Evolutionary conservation across 2,888 invertebrate genomes (phyloP), one percentile per base, ranked within the genome.

Genomic region (Pyrochroa serraticornis): DNA sequence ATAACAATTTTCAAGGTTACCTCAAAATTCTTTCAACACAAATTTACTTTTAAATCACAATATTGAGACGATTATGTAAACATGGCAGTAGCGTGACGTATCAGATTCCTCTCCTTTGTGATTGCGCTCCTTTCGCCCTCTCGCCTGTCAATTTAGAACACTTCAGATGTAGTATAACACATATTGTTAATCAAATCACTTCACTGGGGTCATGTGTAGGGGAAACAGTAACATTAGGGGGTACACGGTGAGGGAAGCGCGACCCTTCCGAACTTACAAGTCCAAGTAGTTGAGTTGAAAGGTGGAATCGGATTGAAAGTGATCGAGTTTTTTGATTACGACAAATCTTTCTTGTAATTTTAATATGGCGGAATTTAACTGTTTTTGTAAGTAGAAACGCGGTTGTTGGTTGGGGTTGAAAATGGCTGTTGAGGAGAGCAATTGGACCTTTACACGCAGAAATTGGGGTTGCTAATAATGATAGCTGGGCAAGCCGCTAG

Each of bases 101-200:
- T 32, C 22, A 43, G 43, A 32, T 32, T 39, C 7, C 22, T 2
- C 12, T 39, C n/a, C 12, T 43, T 7, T 31, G 22, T n/a, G 8
- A n/a, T 9, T 43, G 22, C 31, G n/a, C 43, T 14, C 43, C 39
- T 30, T 22, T 43, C 22, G 22, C 43, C 22, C 12, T 12, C 30
- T 33, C 56, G 33, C 32, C 49, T 50, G 34, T 56, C 56, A 56
- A 56, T 56, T 50, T 45, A 1, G 50, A 60, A 67, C 68, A 67
- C 68, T 69, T 64, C 62, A 62, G 62, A 65, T 64, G 57, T 51
- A 63, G 65, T 68, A 71, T 69, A 69, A 73, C 73, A 72, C 73
- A 73, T 73, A 74, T 73, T 75, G 75, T 75, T 75, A 76, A 76
- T 75, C 74, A 75, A 75, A 76, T 76, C 75, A 72, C 70, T 72